A percentile compares a stretch with the other conserved stretches of the same genome.
These are phyloP conservation scores for Blastobasis adustella DNA, from an alignment of 2,888 invertebrate genomes.

Conservation along the genomic window DNA sequence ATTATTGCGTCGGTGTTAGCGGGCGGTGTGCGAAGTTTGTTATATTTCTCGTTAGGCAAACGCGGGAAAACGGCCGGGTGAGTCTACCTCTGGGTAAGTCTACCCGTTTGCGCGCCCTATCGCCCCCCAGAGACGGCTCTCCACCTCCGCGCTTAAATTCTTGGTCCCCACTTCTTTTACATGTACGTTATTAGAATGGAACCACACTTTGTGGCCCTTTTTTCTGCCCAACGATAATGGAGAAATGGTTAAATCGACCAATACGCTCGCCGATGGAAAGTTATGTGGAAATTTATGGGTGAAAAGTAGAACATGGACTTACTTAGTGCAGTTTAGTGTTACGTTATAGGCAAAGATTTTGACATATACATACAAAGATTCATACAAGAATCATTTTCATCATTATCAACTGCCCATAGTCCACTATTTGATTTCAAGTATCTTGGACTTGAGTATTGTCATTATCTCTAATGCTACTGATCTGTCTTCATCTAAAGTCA, in stretches of 20 bases:
- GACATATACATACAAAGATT: too few relatives aligned
- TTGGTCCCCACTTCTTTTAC: slow-evolving; percentile 12
- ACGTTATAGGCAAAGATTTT: too few relatives aligned
- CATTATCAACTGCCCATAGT: too few relatives aligned
- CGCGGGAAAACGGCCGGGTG: slow-evolving; percentile 21
- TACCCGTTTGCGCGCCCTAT: slow-evolving; percentile 48
- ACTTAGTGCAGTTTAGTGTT: too few relatives aligned
- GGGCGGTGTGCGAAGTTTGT: slow-evolving; percentile 24
- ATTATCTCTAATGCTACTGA: too few relatives aligned
- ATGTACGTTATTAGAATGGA: background rate
- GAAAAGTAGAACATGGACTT: too few relatives aligned
- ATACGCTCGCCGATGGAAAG: too few relatives aligned
- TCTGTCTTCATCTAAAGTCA: too few relatives aligned
- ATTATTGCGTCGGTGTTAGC: slow-evolving; percentile 9
- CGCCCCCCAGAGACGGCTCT: slow-evolving; percentile 45
- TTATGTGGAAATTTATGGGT: background rate
- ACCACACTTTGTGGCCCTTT: background rate
- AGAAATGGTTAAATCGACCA: too few relatives aligned
- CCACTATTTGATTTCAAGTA: too few relatives aligned
- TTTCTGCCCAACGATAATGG: background rate
- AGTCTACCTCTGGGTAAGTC: slow-evolving; percentile 33
- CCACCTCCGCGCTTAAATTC: slow-evolving; percentile 36
- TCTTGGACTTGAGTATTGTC: too few relatives aligned
- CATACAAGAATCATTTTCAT: too few relatives aligned
- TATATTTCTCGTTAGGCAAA: slow-evolving; percentile 42